Evolutionary conservation across 2,113 vertebrate species (phyloP).

Genomic region (Glaucidium brasilianum): DNA sequence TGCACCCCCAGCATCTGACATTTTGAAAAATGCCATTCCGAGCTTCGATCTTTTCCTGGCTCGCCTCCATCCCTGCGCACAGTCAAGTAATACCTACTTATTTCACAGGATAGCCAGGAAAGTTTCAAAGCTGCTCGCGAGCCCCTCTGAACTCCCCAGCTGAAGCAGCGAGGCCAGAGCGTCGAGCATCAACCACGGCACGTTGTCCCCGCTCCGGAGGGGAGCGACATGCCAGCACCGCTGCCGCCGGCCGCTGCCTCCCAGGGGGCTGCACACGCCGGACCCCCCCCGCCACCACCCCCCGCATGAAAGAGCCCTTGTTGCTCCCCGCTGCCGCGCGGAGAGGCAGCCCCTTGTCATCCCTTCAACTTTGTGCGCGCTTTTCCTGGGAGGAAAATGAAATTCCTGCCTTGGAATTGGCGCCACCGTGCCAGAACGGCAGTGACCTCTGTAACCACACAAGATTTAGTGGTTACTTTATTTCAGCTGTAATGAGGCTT

Average conservation of each 20-base stretch:
- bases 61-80: neutral
- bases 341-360: neutral
- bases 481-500: constrained; percentile 74
- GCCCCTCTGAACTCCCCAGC: neutral
- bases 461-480: constrained; percentile 72
- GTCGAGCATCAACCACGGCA: accelerated
- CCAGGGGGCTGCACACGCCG: accelerated
- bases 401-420: constrained; percentile 63
- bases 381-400: constrained; percentile 39
- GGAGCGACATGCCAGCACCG: neutral
- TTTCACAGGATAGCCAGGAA: neutral
- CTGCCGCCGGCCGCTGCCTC: accelerated
- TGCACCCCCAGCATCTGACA: accelerated
- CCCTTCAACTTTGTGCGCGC: neutral
- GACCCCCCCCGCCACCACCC: neutral
- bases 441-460: constrained; percentile 73
- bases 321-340: neutral
- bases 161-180: neutral
- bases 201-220: neutral
- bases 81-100: neutral
- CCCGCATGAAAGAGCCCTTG: neutral
- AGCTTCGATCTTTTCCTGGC: neutral
- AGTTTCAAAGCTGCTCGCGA: neutral
- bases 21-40: neutral
- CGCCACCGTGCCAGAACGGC: constrained; percentile 65